Evolutionary conservation across 2,113 vertebrate species (phyloP).

Genomic region (Corvus hawaiiensis): DNA sequence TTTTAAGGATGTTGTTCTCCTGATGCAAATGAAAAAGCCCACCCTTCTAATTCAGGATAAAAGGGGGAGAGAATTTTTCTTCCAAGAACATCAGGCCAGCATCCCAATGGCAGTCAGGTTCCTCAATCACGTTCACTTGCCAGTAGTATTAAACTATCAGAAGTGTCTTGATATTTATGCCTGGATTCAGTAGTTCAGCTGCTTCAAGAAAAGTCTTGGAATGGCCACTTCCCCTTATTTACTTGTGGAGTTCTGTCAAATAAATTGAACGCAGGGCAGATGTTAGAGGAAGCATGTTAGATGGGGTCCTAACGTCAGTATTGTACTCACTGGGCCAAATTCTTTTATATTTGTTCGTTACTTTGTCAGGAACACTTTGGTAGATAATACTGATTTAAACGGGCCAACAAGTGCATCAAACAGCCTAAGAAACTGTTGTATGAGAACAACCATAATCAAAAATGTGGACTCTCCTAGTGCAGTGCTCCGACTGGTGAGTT

Average conservation of each 20-base stretch:
- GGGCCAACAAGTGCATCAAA: not conserved
- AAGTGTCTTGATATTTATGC: not conserved
- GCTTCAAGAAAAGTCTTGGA: not conserved
- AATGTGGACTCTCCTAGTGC: not conserved
- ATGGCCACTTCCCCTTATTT: not conserved
- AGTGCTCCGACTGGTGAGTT: not conserved
- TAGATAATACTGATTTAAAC: not conserved
- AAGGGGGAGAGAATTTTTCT: not conserved
- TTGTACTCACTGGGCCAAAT: not conserved
- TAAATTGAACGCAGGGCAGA: not conserved
- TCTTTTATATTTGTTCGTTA: not conserved
- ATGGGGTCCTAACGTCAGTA: not conserved
- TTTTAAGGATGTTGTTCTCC: not conserved
- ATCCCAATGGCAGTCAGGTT: not conserved
- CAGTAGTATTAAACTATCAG: not conserved
- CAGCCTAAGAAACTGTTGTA: not conserved
- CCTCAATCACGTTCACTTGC: not conserved
- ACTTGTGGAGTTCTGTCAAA: not conserved
- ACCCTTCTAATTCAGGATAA: not conserved
- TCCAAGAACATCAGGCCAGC: not conserved
- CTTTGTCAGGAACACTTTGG: not conserved
- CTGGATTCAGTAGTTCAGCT: not conserved
- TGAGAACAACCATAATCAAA: not conserved
- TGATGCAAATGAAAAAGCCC: not conserved
- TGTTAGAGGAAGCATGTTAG: not conserved